These are phyloP conservation scores for Drosophila asahinai DNA, from an alignment of 1,140 invertebrate species.

Conservation along the genomic window DNA sequence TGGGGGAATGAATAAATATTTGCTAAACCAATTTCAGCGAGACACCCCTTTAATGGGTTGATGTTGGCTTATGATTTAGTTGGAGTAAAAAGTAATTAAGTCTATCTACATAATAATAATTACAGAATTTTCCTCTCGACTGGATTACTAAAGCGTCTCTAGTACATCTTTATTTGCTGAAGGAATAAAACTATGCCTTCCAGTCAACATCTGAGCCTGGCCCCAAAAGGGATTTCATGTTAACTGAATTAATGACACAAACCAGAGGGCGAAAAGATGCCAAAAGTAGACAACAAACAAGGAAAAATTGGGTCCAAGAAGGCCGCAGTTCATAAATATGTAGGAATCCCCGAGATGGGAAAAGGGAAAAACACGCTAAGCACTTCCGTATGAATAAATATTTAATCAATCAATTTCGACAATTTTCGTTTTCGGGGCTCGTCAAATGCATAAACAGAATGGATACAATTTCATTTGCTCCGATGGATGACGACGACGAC, in stretches of 20 bases:
- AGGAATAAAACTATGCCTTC: conserved; percentile 4
- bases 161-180: not conserved
- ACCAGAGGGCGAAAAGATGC: conserved; percentile 21
- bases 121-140: not conserved
- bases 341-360: conserved; percentile 11
- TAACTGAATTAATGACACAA: conserved; percentile 58
- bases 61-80: not conserved
- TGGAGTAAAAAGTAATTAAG: not conserved
- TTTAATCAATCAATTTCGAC: conserved; percentile 81
- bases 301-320: not conserved
- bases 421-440: conserved; percentile 61
- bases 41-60: not conserved
- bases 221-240: conserved; percentile 35
- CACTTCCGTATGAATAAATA: conserved; percentile 79
- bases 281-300: conserved; percentile 29
- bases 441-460: conserved; percentile 64
- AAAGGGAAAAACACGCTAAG: conserved; percentile 51
- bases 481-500: conserved; percentile 33
- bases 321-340: conserved; percentile 54
- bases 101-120: not conserved
- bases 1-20: conserved; percentile 24
- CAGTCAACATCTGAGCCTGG: conserved; percentile 3
- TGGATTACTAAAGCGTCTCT: not conserved
- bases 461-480: conserved; percentile 58
- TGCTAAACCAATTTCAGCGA: conserved; percentile 8